phyloP scores from a whole-genome alignment of 2,888 invertebrate species.

The Rhagophthalmus giganteus region DNA sequence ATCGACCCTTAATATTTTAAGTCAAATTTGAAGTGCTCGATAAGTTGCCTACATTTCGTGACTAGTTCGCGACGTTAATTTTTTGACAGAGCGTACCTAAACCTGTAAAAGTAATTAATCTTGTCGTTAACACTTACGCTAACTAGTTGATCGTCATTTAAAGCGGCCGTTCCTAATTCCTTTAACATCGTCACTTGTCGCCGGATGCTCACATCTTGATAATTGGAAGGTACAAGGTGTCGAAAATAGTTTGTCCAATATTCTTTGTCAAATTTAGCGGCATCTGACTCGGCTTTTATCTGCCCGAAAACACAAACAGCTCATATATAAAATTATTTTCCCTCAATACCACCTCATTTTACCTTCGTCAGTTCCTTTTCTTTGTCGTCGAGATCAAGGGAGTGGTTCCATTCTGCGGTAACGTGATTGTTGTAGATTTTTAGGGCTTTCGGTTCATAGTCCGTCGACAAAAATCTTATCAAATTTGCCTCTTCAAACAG shows the following conservation, averaged over 20 bases:
- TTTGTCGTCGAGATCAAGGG: conserved; percentile 48
- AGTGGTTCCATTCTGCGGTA: conserved; percentile 50
- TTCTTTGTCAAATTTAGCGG: conserved; percentile 51
- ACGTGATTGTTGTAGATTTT: conserved; percentile 48
- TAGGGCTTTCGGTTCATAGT: conserved; percentile 42
- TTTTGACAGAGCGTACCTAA: no score
- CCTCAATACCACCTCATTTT: conserved; percentile 27
- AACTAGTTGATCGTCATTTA: conserved; percentile 52
- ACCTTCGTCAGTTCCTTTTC: conserved; percentile 42
- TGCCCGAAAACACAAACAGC: conserved; percentile 21
- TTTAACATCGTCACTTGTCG: conserved; percentile 56
- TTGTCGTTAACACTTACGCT: no score
- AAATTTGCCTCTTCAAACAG: conserved; percentile 16
- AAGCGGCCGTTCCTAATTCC: conserved; percentile 56
- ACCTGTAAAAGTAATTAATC: no score
- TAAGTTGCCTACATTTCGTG: no score
- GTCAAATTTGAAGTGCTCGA: no score
- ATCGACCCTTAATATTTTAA: no score
- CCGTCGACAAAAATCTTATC: conserved; percentile 36
- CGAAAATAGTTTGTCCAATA: conserved; percentile 52
- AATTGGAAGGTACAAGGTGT: conserved; percentile 48
- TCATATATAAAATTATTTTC: conserved; percentile 15
- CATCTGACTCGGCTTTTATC: conserved; percentile 41
- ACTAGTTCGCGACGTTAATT: no score
- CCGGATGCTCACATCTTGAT: conserved; percentile 50